These are phyloP conservation scores for Alces alces DNA, from an alignment of 2,113 vertebrate species.

Conservation along the genomic window DNA sequence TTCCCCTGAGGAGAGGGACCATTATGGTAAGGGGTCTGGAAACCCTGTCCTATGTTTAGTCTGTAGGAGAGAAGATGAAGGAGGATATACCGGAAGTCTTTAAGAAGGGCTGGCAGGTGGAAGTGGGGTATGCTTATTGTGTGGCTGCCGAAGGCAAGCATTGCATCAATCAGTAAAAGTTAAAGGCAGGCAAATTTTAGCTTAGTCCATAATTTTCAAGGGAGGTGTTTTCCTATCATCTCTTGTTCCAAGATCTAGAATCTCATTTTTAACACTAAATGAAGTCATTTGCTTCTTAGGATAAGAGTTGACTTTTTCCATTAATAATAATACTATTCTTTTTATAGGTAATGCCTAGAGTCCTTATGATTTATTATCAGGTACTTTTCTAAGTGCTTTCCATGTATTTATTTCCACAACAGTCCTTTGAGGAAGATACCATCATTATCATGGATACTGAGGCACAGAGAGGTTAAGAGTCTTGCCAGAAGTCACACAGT, in stretches of 20 bases:
- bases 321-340: not conserved
- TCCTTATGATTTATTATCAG: not conserved
- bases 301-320: not conserved
- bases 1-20: not conserved
- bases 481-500: not conserved
- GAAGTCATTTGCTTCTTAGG: not conserved
- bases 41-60: not conserved
- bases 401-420: not conserved
- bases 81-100: not conserved
- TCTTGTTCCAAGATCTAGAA: not conserved
- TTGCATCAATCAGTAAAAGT: not conserved
- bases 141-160: not conserved
- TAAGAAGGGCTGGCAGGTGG: not conserved
- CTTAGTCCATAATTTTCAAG: not conserved
- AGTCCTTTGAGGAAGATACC: not conserved
- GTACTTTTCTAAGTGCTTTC: not conserved
- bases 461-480: not conserved
- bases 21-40: not conserved
- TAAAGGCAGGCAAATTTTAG: not conserved
- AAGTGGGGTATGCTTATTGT: not conserved
- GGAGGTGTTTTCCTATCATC: not conserved
- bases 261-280: not conserved
- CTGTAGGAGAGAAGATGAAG: not conserved
- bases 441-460: not conserved
- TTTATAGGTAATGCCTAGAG: not conserved